Evolutionary conservation across 92 coral and sea anemone genomes (phyloP).

Genomic region (Nematostella vectensis): DNA sequence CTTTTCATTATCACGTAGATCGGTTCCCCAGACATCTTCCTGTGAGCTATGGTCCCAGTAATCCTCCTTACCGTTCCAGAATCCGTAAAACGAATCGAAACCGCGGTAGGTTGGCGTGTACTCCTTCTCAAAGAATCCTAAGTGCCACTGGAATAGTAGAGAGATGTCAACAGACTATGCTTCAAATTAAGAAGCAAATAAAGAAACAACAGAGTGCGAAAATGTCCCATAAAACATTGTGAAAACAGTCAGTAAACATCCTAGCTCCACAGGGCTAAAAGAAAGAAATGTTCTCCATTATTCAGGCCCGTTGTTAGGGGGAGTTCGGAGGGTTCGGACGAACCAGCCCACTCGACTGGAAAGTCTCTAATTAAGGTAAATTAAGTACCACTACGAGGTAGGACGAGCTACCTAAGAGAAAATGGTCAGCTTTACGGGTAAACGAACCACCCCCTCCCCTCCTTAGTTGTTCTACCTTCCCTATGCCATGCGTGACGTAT

Average conservation of each 20-base stretch:
- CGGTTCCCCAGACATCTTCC: constrained; percentile 87
- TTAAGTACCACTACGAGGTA: too few species aligned
- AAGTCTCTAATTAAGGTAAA: too few species aligned
- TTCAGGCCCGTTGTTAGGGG: too few species aligned
- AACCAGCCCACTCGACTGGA: too few species aligned
- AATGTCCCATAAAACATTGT: background rate
- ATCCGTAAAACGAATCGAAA: constrained; percentile 86
- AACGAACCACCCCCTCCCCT: too few species aligned
- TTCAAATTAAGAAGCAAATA: background rate
- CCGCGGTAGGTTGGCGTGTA: constrained; percentile 94
- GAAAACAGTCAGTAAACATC: background rate
- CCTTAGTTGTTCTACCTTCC: too few species aligned
- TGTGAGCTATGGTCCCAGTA: constrained; percentile 84
- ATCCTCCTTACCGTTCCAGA: constrained; percentile 95
- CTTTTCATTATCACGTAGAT: constrained; percentile 79
- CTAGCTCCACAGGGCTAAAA: background rate
- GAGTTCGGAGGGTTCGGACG: too few species aligned
- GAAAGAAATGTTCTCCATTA: too few species aligned
- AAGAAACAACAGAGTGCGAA: background rate
- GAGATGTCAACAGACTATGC: background rate
- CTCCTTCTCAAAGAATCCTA: constrained; percentile 91
- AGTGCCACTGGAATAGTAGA: constrained; percentile 70
- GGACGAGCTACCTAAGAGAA: too few species aligned
- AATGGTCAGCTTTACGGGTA: too few species aligned
- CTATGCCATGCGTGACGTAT: too few species aligned